A percentile compares a stretch with the other conserved stretches of the same genome.
Evolutionary conservation across 2,797 vertebrate genomes (phyloP).

Genomic region (Danionella dracula): DNA sequence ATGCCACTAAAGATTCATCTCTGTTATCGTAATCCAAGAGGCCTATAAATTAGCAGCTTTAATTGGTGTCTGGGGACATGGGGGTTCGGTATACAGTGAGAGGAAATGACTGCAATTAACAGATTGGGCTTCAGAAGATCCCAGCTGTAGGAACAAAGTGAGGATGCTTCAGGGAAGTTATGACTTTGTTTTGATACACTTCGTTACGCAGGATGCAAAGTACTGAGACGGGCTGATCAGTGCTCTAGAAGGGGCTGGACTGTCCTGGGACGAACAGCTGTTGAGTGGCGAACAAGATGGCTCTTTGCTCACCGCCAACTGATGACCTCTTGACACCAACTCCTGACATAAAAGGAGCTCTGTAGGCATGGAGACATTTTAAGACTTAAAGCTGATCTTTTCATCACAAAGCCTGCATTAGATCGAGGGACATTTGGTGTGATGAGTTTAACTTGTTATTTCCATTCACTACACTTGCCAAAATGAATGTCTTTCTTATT

Average conservation of each 20-base stretch:
- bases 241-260: conserved; percentile 2
- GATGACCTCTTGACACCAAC: conserved; percentile 5
- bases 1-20: neutral
- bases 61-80: conserved; percentile 38
- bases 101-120: conserved; percentile 45
- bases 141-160: conserved; percentile 28
- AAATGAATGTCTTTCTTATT: too few relatives aligned
- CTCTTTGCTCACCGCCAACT: neutral
- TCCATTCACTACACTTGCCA: too few relatives aligned
- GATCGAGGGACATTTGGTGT: too few relatives aligned
- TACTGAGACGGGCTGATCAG: conserved; percentile 15
- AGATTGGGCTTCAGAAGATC: conserved; percentile 22
- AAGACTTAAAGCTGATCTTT: too few relatives aligned
- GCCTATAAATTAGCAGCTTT: conserved; percentile 36
- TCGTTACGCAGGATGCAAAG: conserved; percentile 23
- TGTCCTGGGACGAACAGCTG: conserved; percentile 10
- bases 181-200: conserved; percentile 27
- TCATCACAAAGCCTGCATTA: too few relatives aligned
- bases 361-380: neutral
- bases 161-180: conserved; percentile 9
- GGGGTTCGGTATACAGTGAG: conserved; percentile 20
- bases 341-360: too few relatives aligned
- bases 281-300: too few relatives aligned
- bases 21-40: conserved; percentile 29
- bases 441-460: too few relatives aligned